Conservation (phyloP, 2,113 vertebrate genomes). For the Psophia crepitans region DNA sequence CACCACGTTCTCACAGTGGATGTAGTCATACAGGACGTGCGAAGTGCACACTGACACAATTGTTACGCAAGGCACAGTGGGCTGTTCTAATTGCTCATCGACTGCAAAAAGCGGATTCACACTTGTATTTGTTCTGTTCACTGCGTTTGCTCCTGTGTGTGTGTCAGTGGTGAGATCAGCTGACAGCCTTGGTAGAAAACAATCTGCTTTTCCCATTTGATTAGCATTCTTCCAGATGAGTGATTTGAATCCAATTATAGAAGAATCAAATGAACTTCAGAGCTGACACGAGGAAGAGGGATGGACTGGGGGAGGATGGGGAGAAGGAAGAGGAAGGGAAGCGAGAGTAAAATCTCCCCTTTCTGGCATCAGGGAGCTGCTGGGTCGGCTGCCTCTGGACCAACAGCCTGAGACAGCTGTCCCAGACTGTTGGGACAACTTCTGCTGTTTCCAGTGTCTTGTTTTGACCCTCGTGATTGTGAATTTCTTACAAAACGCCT, state of each 20-base stretch:
- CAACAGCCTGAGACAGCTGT: not conserved
- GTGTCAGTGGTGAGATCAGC: not conserved
- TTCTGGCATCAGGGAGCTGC: not conserved
- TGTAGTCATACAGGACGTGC: accelerated
- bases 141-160: accelerated
- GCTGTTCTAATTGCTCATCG: not conserved
- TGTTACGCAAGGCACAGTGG: not conserved
- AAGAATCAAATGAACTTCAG: not conserved
- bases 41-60: not conserved
- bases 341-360: not conserved
- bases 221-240: not conserved
- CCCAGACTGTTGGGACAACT: not conserved
- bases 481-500: not conserved
- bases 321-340: not conserved
- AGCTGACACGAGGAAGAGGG: not conserved
- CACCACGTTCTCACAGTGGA: not conserved
- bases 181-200: not conserved
- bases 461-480: not conserved
- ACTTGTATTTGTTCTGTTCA: not conserved
- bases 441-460: not conserved
- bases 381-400: not conserved
- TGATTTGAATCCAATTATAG: not conserved
- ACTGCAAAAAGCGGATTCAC: not conserved
- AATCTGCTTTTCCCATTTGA: not conserved
- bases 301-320: not conserved